Base-by-base conservation (phyloP, 92 coral and sea anemone species). In the Zoanthus gigantus region DNA sequence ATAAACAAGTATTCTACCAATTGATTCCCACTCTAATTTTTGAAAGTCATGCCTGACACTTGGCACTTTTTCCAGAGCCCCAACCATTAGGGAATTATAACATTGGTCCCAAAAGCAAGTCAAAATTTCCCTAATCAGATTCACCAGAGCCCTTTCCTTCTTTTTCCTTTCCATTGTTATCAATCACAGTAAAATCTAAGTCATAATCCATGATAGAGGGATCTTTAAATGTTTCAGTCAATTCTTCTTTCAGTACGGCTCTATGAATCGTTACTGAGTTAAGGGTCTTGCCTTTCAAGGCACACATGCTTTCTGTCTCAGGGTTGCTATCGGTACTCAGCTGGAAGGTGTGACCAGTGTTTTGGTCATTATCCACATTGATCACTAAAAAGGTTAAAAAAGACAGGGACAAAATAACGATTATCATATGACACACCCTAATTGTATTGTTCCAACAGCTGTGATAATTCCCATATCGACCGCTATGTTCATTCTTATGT, bases 41-140 rank as follows among this genome's bases (percentile, higher is more conserved):
- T 85, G 89, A 34, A 85, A 53, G 72, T 85, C 89, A 85, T 85
- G 89, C 74, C 89, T 85, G 9, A 85, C 71, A 80, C 61, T 58
- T 85, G 89, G 89, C 29, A 80, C 78, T 72, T 85, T 74, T 80
- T 74, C 89, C 72, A 44, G 77, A 18, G 82, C 52, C 71, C 83
- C 83, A 17, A 74, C 89, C 67, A 80, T 57, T 37, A 85, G 71
- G 45, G 89, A 74, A 30, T 45, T 74, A 61, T 74, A 85, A 73
- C 83, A 85, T 80, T 85, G 82, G 42, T 85, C 82, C 89, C 89
- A 56, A 58, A 85, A 85, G 75, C 71, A 69, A 31, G 83, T 85
- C 34, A 74, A 85, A 75, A 85, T 72, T 42, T 85, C 89, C 50
- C 77, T 67, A 65, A 85, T 34, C 4, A 85, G 23, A 23, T 23